phyloP scores from a whole-genome alignment of 2,797 vertebrate species.

The Pitangus sulphuratus region DNA sequence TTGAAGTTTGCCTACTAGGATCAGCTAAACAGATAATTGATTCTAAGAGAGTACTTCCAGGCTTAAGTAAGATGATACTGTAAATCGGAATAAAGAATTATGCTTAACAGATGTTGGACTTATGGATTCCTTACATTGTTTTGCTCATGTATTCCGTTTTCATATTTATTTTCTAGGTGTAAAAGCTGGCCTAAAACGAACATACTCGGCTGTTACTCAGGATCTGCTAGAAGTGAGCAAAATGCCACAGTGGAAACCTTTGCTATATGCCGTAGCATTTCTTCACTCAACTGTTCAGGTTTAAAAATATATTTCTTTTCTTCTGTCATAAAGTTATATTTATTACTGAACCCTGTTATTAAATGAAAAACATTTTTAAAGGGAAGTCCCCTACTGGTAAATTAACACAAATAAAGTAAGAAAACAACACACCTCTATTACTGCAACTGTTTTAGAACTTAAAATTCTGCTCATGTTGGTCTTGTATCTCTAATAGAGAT shows the following conservation, averaged over 20 bases:
- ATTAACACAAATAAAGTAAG: neutral
- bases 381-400: neutral
- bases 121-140: neutral
- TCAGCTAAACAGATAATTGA: neutral
- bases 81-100: neutral
- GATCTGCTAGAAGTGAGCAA: slow-evolving; percentile 83
- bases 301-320: neutral
- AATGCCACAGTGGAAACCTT: slow-evolving; percentile 84
- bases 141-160: neutral
- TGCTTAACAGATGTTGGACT: neutral
- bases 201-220: slow-evolving; percentile 81
- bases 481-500: neutral
- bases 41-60: neutral
- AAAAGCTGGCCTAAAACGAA: slow-evolving; percentile 86
- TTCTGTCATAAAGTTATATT: neutral
- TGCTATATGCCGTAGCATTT: slow-evolving; percentile 85
- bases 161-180: slow-evolving; percentile 74
- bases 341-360: neutral
- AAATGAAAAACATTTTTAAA: neutral
- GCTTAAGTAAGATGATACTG: neutral
- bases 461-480: neutral
- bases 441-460: neutral
- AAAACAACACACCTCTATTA: neutral
- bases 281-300: slow-evolving; percentile 89
- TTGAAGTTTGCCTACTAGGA: neutral